These are phyloP conservation scores for Brachyopa scutellaris DNA, from an alignment of 2,888 invertebrate species.

Conservation along the genomic window DNA sequence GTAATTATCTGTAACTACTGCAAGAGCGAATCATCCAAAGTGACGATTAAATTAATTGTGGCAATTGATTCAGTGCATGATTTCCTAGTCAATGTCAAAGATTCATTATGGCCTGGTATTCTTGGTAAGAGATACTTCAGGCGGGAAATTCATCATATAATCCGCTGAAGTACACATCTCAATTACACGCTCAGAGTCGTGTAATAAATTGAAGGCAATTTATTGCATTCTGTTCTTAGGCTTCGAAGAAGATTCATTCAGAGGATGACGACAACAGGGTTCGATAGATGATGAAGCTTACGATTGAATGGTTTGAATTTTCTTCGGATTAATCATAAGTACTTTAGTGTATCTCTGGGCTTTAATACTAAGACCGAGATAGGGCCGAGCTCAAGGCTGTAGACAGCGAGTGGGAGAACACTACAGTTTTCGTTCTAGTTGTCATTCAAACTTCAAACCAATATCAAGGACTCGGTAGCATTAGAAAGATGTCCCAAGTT, in stretches of 20 bases:
- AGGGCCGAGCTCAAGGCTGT: no score
- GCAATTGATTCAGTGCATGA: slow-evolving; percentile 68
- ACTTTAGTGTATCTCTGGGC: no score
- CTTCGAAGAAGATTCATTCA: background rate
- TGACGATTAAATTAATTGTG: slow-evolving; percentile 70
- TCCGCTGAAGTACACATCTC: slow-evolving; percentile 15
- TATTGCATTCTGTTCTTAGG: background rate
- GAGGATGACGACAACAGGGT: background rate
- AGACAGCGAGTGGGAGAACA: no score
- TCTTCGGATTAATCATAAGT: no score
- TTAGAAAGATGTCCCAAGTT: no score
- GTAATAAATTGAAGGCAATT: slow-evolving; percentile 10
- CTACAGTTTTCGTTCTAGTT: no score
- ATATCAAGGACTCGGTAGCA: no score
- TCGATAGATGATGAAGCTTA: no score
- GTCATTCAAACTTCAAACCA: no score
- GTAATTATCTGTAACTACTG: slow-evolving; percentile 15
- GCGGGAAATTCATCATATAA: slow-evolving; percentile 25
- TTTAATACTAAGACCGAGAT: no score
- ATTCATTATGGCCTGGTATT: slow-evolving; percentile 30
- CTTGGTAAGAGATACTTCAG: background rate
- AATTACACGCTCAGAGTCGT: slow-evolving; percentile 19
- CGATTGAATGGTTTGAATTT: no score
- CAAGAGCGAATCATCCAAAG: slow-evolving; percentile 54
- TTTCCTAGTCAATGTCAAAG: slow-evolving; percentile 54